A percentile compares a stretch with the other conserved stretches of the same genome.
phyloP scores from a whole-genome alignment of 2,797 vertebrate genomes.

The Hydrophis major region DNA sequence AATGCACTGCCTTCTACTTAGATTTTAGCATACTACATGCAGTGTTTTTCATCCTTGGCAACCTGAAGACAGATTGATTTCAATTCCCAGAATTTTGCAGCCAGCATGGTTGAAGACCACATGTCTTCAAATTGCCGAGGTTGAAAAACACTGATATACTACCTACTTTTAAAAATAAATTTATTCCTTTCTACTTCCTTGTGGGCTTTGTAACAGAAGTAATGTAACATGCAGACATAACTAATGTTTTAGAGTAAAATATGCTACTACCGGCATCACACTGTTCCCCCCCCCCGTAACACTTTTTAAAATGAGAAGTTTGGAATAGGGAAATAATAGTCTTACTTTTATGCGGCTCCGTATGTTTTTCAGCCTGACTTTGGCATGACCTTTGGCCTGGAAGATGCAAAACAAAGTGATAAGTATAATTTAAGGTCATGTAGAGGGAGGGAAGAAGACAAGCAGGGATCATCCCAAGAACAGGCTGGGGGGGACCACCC shows the following conservation, averaged over 20 bases:
- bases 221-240: not conserved
- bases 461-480: not conserved
- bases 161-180: not conserved
- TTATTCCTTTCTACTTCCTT: not conserved
- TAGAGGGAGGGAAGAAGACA: not conserved
- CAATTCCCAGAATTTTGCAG: not conserved
- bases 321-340: too few species aligned
- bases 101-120: not conserved
- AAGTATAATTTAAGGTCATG: not conserved
- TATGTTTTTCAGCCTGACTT: slow-evolving; percentile 74
- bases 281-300: not conserved
- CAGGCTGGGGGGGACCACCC: not conserved
- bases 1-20: not conserved
- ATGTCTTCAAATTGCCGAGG: not conserved
- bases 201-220: not conserved
- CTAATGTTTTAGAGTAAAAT: not conserved
- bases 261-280: not conserved
- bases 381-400: slow-evolving; percentile 68
- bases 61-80: not conserved
- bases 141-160: not conserved
- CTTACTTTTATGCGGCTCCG: slow-evolving; percentile 81
- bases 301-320: not conserved
- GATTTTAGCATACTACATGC: not conserved
- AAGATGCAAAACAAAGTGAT: not conserved
- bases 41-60: not conserved